A percentile compares a stretch with the other conserved stretches of the same genome.
Evolutionary conservation across 2,888 invertebrate genomes (phyloP).

Genomic region (Argyresthia albistria): DNA sequence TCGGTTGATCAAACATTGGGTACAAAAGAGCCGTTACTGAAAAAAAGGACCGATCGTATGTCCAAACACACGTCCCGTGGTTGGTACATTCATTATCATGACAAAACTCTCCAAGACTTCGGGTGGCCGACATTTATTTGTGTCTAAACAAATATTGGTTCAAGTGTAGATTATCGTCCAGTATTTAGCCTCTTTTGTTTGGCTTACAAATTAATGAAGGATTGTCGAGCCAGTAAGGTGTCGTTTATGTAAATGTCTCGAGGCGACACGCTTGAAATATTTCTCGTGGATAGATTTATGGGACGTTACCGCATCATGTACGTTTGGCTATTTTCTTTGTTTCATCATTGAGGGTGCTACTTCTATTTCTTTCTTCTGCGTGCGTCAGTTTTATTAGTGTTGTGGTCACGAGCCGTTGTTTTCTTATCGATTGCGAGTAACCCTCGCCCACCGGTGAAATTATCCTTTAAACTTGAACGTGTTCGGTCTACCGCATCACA

Average conservation of each 20-base stretch:
- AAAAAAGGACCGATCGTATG: slow-evolving; percentile 19
- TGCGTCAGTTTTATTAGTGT: slow-evolving; percentile 7
- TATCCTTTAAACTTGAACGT: slow-evolving; percentile 51
- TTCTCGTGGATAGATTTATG: slow-evolving; percentile 16
- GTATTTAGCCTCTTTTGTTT: slow-evolving; percentile 52
- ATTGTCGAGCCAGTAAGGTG: slow-evolving; percentile 43
- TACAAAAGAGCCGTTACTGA: slow-evolving; percentile 24
- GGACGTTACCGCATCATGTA: slow-evolving; percentile 2
- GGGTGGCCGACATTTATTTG: slow-evolving; percentile 62
- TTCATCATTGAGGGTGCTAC: slow-evolving; percentile 3
- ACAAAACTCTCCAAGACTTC: slow-evolving; percentile 44
- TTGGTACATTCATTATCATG: slow-evolving; percentile 53
- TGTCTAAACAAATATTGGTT: slow-evolving; percentile 64
- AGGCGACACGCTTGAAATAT: slow-evolving; percentile 23
- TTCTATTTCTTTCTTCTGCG: neutral
- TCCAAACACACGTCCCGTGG: slow-evolving; percentile 32
- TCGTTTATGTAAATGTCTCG: slow-evolving; percentile 5
- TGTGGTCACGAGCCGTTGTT: slow-evolving; percentile 20
- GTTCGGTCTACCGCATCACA: slow-evolving; percentile 49
- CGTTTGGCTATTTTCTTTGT: slow-evolving; percentile 3
- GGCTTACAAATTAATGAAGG: slow-evolving; percentile 59
- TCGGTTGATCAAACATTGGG: slow-evolving; percentile 16
- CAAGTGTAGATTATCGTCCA: slow-evolving; percentile 62
- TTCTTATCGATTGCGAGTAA: slow-evolving; percentile 29
- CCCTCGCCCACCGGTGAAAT: slow-evolving; percentile 34